Evolutionary conservation across 2,888 invertebrate species (phyloP).

Genomic region (Stenotaenia linearis): DNA sequence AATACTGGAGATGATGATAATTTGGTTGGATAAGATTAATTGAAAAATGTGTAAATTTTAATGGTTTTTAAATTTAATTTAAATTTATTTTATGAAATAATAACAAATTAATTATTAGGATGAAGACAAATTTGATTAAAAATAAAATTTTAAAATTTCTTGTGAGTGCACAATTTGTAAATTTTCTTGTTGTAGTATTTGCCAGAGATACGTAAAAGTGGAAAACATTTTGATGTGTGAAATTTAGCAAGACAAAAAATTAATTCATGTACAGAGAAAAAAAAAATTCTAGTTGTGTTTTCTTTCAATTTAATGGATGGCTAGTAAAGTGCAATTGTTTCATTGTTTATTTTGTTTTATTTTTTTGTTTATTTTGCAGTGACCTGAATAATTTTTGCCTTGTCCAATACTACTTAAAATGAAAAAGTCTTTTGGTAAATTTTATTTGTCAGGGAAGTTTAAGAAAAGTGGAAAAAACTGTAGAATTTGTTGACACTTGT

Average conservation of each 20-base stretch:
- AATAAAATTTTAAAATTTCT: not conserved
- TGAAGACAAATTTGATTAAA: not conserved
- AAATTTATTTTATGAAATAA: too few relatives aligned
- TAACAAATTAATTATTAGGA: too few relatives aligned
- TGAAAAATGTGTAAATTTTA: not conserved
- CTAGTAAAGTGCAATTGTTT: not conserved
- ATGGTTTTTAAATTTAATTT: not conserved
- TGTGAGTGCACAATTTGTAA: not conserved
- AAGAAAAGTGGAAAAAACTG: not conserved
- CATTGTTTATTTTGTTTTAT: not conserved
- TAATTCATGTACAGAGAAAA: not conserved
- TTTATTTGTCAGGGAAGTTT: not conserved
- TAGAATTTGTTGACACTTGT: not conserved
- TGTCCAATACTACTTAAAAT: not conserved
- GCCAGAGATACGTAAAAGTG: not conserved
- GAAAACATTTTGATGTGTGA: not conserved
- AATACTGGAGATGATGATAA: not conserved
- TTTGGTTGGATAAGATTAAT: not conserved
- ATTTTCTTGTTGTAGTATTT: not conserved
- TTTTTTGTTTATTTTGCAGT: not conserved
- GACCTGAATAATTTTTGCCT: not conserved
- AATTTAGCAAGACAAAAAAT: not conserved
- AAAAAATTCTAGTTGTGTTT: not conserved
- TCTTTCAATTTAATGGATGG: not conserved
- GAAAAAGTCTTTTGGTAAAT: not conserved